A percentile compares a stretch with the other conserved stretches of the same genome.
Evolutionary conservation across 2,113 vertebrate genomes (phyloP).

Genomic region (Motacilla tschutschensis): DNA sequence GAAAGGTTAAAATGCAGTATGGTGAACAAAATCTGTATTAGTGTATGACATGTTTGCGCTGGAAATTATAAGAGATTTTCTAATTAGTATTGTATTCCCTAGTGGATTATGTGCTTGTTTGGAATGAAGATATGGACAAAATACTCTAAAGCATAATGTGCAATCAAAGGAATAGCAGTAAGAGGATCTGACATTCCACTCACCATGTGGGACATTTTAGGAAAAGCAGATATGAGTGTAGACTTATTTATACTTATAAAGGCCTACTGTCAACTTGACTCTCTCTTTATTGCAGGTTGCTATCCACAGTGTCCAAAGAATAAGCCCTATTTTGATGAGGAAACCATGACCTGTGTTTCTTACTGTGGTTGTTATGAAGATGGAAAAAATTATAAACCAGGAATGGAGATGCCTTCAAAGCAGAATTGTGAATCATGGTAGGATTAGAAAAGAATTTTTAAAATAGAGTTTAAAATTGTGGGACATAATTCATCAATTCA

Average conservation of each 20-base stretch:
- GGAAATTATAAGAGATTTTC: not conserved
- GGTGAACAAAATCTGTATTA: not conserved
- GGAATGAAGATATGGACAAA: not conserved
- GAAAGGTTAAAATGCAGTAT: not conserved
- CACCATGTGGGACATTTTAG: not conserved
- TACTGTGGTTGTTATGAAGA: conserved; percentile 79
- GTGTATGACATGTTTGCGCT: not conserved
- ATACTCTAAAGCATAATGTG: not conserved
- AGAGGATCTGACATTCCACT: not conserved
- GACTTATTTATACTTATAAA: not conserved
- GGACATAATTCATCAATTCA: not conserved
- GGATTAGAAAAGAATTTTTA: not conserved
- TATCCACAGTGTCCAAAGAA: conserved; percentile 86
- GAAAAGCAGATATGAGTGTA: not conserved
- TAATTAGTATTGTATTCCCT: not conserved
- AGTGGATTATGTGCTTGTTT: not conserved
- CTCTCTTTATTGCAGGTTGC: conserved; percentile 76
- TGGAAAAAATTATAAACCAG: conserved; percentile 73
- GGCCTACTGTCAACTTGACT: not conserved
- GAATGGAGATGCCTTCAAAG: conserved; percentile 58
- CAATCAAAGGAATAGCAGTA: not conserved
- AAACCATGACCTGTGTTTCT: conserved; percentile 84
- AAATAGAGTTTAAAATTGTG: not conserved
- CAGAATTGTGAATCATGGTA: conserved; percentile 87
- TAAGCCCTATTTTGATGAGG: conserved; percentile 87